Evolutionary conservation across 2,888 invertebrate genomes (phyloP), one percentile per base, ranked within the genome.

Genomic region (Trissolcus brochymenae): DNA sequence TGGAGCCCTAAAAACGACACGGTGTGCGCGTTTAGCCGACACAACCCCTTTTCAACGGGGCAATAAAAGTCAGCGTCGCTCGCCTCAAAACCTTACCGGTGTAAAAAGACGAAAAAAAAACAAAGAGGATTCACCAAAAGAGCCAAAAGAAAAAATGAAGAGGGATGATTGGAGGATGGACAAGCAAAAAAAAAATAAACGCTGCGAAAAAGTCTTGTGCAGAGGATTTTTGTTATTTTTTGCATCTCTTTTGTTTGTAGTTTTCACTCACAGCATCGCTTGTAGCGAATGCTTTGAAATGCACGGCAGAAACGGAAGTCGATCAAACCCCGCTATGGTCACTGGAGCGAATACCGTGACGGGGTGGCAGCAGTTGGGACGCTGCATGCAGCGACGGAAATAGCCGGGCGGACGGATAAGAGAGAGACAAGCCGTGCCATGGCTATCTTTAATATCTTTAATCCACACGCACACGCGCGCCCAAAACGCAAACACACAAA

Each of bases 291-390:
- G 76, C 76, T 76, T 76, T 71, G 71, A 76, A 71, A 76, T 76
- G 66, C 66, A 68, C 76, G 71, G 66, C 66, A 62, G 76, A 72
- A 72, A 76, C 76, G 76, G 76, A 76, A 76, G 76, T 71, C 76
- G 76, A 76, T 72, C 76, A 76, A 76, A 76, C 71, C 76, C 76
- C 76, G 76, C 71, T 76, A 76, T 76, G 80, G 80, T 73, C 76
- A 78, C 76, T 78, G 78, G 80, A 78, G 78, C 79, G 68, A 68
- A 64, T 75, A 78, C 78, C 75, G 78, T 77, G 81, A 79, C 78
- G 73, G 77, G 75, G 78, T 74, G 78, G 77, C 71, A 55, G 71
- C 76, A 71, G 76, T 76, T 76, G 76, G 71, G 61, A 71, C 66
- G 71, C 13, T 62, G 67, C 76, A 76, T 53, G 40, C 61, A 43